phyloP scores from a whole-genome alignment of 2,888 invertebrate species.

The Xestia ashworthii region DNA sequence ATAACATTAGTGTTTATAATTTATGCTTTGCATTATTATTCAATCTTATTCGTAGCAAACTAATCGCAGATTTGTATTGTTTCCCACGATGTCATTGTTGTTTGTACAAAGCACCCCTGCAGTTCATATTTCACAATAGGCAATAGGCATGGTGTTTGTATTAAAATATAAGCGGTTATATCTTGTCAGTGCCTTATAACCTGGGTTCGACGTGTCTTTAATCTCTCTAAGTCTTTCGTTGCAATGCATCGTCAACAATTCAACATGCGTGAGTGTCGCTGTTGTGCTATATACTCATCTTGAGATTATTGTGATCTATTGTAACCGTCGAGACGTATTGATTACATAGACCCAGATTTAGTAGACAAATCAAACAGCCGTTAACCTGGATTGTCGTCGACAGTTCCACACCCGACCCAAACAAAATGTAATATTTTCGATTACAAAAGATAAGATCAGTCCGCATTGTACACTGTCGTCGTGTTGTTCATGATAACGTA shows the following conservation, averaged over 20 bases:
- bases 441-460: constrained; percentile 37
- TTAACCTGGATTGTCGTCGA: constrained; percentile 47
- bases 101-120: constrained; percentile 36
- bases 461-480: constrained; percentile 18
- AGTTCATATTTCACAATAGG: constrained; percentile 72
- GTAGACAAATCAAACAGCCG: constrained; percentile 49
- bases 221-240: constrained; percentile 11
- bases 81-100: constrained; percentile 74
- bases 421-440: constrained; percentile 37
- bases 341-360: constrained; percentile 49
- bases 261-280: constrained; percentile 28
- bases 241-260: constrained; percentile 42
- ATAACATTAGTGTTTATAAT: constrained; percentile 35
- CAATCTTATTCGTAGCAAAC: constrained; percentile 49
- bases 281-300: constrained; percentile 12
- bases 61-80: constrained; percentile 67
- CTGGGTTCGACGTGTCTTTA: constrained; percentile 35
- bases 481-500: constrained; percentile 30
- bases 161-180: constrained; percentile 53
- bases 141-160: constrained; percentile 68
- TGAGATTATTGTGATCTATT: constrained; percentile 43
- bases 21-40: constrained; percentile 35
- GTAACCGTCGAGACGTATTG: constrained; percentile 27
- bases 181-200: constrained; percentile 56
- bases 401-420: constrained; percentile 36